Base-by-base conservation (phyloP, 2,888 invertebrate species). In the Apamea sordens region DNA sequence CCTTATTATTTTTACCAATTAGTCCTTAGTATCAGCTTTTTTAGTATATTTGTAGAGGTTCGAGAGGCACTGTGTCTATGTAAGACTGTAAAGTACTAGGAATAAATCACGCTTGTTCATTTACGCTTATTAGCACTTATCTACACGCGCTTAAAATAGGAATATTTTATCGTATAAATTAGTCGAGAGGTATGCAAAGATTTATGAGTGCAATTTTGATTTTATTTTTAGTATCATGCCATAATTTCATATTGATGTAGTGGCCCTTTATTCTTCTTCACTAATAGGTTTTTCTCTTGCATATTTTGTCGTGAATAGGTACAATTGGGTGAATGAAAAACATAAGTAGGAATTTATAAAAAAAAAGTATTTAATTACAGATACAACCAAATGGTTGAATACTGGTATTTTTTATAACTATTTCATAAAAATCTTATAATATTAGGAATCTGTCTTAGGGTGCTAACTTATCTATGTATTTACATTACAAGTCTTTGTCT, bases 361-460 rank as follows among this genome's bases (percentile, higher is more conserved):
- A 70, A 70, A 86, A 88, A 86, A 82, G 80, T 87, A 89, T 94
- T 93, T 94, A 92, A 91, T 93, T 92, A 93, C 92, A 93, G 90
- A 90, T 84, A 89, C 92, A 94, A 93, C 93, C 92, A 86, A 89
- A 63, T 69, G 89, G 91, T 89, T 90, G 91, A 90, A 88, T 86
- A 90, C 91, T 92, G 94, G 90, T 92, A 88, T 88, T 91, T 89
- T 91, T 87, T 87, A 89, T 91, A 92, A 91, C 91, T 90, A 91
- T 90, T 88, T 92, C 82, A 91, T 91, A 91, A 92, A 85, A 92
- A 92, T 92, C 93, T 95, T 94, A 95, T 90, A 93, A 92, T 96
- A 95, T 95, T 97, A 96, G 96, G 97, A 97, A 97, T 96, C 95
- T 95, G 86, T 93, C 94, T 95, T 96, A 96, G 88, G 95, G 96